Evolutionary conservation across 2,113 vertebrate genomes (phyloP).

Genomic region (Dicerorhinus sumatrensis): DNA sequence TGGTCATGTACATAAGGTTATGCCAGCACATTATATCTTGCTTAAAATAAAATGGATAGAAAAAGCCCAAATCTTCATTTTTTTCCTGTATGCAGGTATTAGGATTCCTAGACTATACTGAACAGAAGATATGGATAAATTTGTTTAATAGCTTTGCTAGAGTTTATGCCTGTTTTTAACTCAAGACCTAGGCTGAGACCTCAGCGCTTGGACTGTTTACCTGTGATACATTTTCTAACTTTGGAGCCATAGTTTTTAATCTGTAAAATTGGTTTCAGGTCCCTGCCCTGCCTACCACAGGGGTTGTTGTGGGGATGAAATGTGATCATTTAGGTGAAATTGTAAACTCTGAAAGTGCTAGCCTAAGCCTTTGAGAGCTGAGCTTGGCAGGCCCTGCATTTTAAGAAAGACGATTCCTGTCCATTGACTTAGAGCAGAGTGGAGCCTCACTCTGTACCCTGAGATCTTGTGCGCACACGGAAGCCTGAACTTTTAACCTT

Average conservation of each 20-base stretch:
- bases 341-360: background rate
- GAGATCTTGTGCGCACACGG: background rate
- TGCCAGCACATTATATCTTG: background rate
- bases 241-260: background rate
- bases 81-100: background rate
- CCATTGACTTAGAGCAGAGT: background rate
- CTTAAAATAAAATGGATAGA: conserved; percentile 18
- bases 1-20: background rate
- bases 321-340: background rate
- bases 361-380: background rate
- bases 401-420: background rate
- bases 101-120: background rate
- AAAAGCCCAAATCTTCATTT: background rate
- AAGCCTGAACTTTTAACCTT: background rate
- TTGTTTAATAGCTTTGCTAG: background rate
- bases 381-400: background rate
- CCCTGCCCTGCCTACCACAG: background rate
- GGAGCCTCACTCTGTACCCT: background rate
- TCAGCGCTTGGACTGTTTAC: background rate
- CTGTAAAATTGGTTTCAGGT: conserved; percentile 37
- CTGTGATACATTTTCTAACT: background rate
- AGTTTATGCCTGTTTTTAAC: background rate
- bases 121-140: background rate
- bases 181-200: background rate
- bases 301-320: background rate